Percentiles rank a stretch among this genome's conserved stretches.
These are phyloP conservation scores for Mallateleia sp. DNA, from an alignment of 2,888 invertebrate species.

Conservation along the genomic window DNA sequence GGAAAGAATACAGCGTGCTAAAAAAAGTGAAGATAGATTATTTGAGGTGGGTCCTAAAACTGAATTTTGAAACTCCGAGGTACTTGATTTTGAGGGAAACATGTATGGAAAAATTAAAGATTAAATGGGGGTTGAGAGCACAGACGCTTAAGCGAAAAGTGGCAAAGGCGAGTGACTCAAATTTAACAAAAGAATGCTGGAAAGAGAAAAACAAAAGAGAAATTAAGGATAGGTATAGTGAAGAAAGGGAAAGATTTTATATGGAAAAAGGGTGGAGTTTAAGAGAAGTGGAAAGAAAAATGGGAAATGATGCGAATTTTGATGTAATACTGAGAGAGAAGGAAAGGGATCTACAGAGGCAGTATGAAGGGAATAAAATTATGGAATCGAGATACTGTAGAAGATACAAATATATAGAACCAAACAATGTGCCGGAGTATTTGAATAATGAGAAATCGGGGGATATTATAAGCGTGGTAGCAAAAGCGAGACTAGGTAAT, in stretches of 20 bases:
- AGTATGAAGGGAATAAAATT: neutral
- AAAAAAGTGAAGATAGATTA: slow-evolving; percentile 15
- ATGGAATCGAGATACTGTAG: neutral
- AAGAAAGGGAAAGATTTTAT: neutral
- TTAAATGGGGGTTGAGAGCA: neutral
- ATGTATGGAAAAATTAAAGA: neutral
- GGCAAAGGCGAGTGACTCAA: neutral
- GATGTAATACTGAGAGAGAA: neutral
- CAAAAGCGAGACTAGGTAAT: no score
- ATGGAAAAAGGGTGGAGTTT: neutral
- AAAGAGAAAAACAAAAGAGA: neutral
- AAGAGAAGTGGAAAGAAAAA: neutral
- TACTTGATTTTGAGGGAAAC: slow-evolving; percentile 31
- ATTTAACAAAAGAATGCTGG: slow-evolving; percentile 1
- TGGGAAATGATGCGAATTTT: neutral
- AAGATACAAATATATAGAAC: no score
- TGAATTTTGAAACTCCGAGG: slow-evolving; percentile 17
- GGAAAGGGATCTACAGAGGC: slow-evolving; percentile 1
- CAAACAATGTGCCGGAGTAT: no score
- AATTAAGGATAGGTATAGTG: neutral
- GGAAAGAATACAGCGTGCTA: neutral
- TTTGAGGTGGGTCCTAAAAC: slow-evolving; percentile 21
- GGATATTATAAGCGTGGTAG: no score
- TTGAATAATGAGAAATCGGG: no score
- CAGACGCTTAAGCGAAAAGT: slow-evolving; percentile 8